Conservation (phyloP, 2,113 vertebrate genomes). For the Mustelus asterias region DNA sequence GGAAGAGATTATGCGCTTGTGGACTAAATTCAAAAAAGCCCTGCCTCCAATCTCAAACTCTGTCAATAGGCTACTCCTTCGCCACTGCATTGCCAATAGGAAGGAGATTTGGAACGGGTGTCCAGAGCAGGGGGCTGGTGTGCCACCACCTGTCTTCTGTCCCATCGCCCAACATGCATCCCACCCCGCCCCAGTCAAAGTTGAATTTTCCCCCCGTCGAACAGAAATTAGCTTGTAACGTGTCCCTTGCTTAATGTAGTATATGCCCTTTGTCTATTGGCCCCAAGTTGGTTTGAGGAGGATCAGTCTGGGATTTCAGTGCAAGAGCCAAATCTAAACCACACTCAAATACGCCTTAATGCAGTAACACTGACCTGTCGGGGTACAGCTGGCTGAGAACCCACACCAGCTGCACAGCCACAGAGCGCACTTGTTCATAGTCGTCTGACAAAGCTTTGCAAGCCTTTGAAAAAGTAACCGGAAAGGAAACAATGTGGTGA, state of each 20-base stretch:
- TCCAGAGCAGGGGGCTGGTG: not conserved
- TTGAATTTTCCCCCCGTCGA: not conserved
- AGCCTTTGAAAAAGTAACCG: slow-evolving; percentile 57
- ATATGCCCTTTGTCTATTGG: not conserved
- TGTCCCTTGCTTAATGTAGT: not conserved
- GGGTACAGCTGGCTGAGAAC: slow-evolving; percentile 91
- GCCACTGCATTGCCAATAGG: not conserved
- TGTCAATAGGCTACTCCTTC: not conserved
- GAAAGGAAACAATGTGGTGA: not conserved
- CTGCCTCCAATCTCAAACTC: not conserved
- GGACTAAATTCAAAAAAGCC: not conserved
- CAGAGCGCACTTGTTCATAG: slow-evolving; percentile 95
- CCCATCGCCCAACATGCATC: not conserved
- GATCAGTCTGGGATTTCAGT: not conserved
- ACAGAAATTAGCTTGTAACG: not conserved
- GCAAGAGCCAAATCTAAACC: not conserved
- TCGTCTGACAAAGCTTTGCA: slow-evolving; percentile 87
- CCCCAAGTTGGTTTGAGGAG: not conserved
- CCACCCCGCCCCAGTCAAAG: not conserved
- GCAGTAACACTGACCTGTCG: slow-evolving; percentile 67
- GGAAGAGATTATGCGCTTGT: not conserved
- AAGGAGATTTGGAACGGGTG: not conserved
- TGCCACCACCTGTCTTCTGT: not conserved
- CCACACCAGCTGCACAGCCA: slow-evolving; percentile 88
- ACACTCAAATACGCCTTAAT: not conserved